Percentiles rank a stretch among this genome's conserved stretches.
Evolutionary conservation across 2,888 invertebrate species (phyloP).

Genomic region (Sipunculus nudus): DNA sequence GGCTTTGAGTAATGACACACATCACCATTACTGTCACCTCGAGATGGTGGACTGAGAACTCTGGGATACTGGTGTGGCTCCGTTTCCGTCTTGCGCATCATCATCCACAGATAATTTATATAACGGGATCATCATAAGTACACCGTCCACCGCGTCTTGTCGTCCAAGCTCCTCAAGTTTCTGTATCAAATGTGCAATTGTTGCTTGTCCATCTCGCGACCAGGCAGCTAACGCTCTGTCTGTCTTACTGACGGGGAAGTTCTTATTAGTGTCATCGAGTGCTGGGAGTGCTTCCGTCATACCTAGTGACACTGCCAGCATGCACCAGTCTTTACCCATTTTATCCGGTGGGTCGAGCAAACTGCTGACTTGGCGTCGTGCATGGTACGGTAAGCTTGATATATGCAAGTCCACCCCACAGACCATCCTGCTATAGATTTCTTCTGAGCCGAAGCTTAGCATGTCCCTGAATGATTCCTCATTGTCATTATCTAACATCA

Average conservation of each 20-base stretch:
- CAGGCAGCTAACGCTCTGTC: conserved; percentile 69
- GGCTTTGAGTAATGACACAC: too few relatives aligned
- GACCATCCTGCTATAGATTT: conserved; percentile 66
- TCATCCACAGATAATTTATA: too few relatives aligned
- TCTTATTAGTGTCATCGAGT: conserved; percentile 63
- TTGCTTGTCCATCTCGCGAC: conserved; percentile 66
- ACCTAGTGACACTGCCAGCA: conserved; percentile 70
- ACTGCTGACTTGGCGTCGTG: conserved; percentile 69
- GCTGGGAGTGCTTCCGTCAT: conserved; percentile 70
- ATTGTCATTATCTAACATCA: conserved; percentile 68
- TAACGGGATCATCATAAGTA: conserved; percentile 70
- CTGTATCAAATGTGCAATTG: conserved; percentile 70
- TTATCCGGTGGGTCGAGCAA: conserved; percentile 70
- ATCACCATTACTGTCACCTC: too few relatives aligned
- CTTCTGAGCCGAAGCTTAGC: conserved; percentile 68
- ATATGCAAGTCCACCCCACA: conserved; percentile 73
- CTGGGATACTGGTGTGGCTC: too few relatives aligned
- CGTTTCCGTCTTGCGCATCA: too few relatives aligned
- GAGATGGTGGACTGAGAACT: too few relatives aligned
- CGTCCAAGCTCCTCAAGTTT: conserved; percentile 73
- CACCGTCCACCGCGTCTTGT: conserved; percentile 72
- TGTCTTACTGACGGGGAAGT: conserved; percentile 61
- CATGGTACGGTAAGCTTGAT: conserved; percentile 72
- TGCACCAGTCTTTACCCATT: conserved; percentile 71
- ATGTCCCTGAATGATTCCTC: conserved; percentile 72